These are phyloP conservation scores for Diabrotica undecimpunctata DNA, from an alignment of 1,140 invertebrate species.

Conservation along the genomic window DNA sequence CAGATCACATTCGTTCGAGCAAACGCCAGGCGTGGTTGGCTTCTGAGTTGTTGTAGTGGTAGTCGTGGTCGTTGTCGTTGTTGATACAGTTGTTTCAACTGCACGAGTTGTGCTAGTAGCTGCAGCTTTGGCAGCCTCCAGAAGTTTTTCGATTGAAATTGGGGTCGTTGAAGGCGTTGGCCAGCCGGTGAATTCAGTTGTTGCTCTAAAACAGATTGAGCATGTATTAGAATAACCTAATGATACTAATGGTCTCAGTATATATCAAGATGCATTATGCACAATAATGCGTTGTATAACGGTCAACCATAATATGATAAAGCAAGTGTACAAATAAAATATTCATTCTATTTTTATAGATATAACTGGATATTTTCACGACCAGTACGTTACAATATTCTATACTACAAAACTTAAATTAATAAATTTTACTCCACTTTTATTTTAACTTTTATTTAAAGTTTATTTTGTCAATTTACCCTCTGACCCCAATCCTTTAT, in stretches of 20 bases:
- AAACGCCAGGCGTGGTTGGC: constrained; percentile 78
- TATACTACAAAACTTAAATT: too few species aligned
- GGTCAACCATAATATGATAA: too few species aligned
- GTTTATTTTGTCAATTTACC: too few species aligned
- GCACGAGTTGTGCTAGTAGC: constrained; percentile 51
- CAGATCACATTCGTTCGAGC: constrained; percentile 73
- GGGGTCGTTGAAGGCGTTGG: constrained; percentile 79
- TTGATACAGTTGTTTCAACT: constrained; percentile 54
- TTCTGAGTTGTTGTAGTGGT: constrained; percentile 71
- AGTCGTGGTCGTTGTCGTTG: constrained; percentile 68
- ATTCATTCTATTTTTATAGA: too few species aligned
- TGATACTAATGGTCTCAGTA: background rate
- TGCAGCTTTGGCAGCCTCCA: constrained; percentile 67
- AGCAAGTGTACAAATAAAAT: too few species aligned
- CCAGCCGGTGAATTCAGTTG: constrained; percentile 86
- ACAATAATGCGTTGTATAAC: too few species aligned
- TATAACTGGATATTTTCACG: too few species aligned
- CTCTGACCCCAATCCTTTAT: too few species aligned
- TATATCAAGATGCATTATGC: too few species aligned
- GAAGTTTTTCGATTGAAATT: constrained; percentile 74
- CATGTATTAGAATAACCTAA: background rate
- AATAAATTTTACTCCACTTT: too few species aligned
- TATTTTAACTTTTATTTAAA: too few species aligned
- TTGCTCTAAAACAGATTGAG: constrained; percentile 60
- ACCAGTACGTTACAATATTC: too few species aligned